Percentiles rank a stretch among this genome's conserved stretches.
phyloP scores from a whole-genome alignment of 1,140 invertebrate genomes.

The Artemia franciscana region DNA sequence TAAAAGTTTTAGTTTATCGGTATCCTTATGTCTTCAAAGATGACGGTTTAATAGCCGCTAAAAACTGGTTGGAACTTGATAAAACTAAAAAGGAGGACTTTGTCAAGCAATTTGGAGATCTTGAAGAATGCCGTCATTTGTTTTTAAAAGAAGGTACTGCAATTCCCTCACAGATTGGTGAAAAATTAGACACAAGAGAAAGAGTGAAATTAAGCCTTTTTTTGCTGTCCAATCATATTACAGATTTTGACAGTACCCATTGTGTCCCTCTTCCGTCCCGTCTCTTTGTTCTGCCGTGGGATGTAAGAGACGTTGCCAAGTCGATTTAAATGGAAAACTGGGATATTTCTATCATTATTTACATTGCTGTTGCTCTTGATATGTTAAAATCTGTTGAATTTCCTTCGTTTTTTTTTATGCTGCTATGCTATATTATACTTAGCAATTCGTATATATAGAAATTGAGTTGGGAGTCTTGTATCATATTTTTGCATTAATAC shows the following conservation, averaged over 20 bases:
- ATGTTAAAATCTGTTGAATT: too few species aligned
- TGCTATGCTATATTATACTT: too few species aligned
- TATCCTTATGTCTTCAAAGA: constrained; percentile 44
- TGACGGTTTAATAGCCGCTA: constrained; percentile 26
- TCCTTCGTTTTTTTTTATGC: too few species aligned
- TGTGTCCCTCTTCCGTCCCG: constrained; percentile 48
- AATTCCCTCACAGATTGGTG: constrained; percentile 36
- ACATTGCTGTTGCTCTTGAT: too few species aligned
- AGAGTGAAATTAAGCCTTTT: constrained; percentile 33
- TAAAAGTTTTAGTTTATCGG: constrained; percentile 42
- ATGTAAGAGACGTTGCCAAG: constrained; percentile 14
- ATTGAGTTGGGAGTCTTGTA: too few species aligned
- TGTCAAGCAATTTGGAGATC: too few species aligned
- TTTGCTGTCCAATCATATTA: constrained; percentile 49
- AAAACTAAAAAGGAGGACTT: too few species aligned
- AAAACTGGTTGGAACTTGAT: constrained; percentile 28
- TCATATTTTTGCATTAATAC: too few species aligned
- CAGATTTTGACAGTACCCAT: constrained; percentile 62
- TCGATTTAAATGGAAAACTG: constrained; percentile 14
- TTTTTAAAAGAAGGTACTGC: constrained; percentile 11
- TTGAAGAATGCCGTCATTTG: constrained; percentile 1
- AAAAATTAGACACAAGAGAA: constrained; percentile 23
- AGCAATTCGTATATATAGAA: too few species aligned
- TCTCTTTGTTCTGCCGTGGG: constrained; percentile 38
- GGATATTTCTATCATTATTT: too few species aligned